Conservation (phyloP, 2,113 vertebrate species). For the Tursiops truncatus region DNA sequence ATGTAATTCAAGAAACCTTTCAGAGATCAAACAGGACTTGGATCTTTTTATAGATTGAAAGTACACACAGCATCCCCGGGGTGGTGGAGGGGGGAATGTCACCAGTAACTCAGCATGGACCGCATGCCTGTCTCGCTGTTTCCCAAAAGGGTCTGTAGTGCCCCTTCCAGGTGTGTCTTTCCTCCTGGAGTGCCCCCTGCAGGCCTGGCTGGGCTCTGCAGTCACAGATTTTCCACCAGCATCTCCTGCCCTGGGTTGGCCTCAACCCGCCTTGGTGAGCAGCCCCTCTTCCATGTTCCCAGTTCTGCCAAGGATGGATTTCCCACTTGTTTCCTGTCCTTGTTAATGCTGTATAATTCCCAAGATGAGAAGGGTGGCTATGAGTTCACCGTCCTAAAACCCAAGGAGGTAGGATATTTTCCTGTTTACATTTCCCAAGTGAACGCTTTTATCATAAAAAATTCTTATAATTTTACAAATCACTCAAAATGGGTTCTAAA, state of each 20-base stretch:
- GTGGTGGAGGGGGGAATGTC: neutral
- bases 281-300: rapidly evolving
- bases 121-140: rapidly evolving
- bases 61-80: neutral
- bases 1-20: neutral
- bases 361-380: neutral
- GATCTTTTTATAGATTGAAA: neutral
- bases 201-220: neutral
- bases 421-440: neutral
- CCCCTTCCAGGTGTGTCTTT: no score
- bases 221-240: no score
- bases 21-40: neutral
- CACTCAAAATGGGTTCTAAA: neutral
- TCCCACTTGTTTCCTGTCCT: neutral
- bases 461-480: neutral
- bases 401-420: neutral
- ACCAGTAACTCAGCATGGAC: neutral
- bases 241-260: no score
- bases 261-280: rapidly evolving
- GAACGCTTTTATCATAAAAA: neutral
- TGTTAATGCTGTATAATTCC: neutral
- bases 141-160: neutral
- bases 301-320: no score
- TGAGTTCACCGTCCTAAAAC: neutral
- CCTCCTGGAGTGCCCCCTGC: neutral